These are phyloP conservation scores for Aspidapion aeneum DNA, from an alignment of 2,888 invertebrate genomes.

Conservation along the genomic window DNA sequence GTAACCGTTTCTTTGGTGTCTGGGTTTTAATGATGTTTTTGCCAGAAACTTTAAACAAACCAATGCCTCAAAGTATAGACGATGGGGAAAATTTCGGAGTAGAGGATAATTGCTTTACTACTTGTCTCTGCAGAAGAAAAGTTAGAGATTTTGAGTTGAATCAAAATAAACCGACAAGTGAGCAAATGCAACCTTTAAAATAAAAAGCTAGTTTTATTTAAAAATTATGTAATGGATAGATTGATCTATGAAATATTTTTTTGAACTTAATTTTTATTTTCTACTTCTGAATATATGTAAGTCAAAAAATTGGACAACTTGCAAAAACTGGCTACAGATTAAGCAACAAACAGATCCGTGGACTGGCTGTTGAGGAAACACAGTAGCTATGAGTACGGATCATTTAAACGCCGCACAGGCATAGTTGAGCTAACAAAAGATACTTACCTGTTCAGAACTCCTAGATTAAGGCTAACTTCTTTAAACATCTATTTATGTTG, in stretches of 20 bases:
- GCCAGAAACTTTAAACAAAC: slow-evolving; percentile 79
- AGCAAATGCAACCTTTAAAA: slow-evolving; percentile 60
- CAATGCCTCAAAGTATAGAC: slow-evolving; percentile 78
- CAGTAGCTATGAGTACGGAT: no score
- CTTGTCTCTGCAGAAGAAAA: slow-evolving; percentile 57
- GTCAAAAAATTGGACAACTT: no score
- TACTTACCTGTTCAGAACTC: slow-evolving; percentile 80
- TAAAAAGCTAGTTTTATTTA: no score
- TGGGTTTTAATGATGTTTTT: slow-evolving; percentile 71
- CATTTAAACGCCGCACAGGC: no score
- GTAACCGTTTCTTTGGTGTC: slow-evolving; percentile 67
- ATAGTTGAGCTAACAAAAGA: no score
- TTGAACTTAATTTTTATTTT: no score
- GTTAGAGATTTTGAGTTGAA: slow-evolving; percentile 19
- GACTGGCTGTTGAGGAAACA: no score
- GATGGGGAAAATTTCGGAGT: slow-evolving; percentile 82
- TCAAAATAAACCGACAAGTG: slow-evolving; percentile 33
- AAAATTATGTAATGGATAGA: no score
- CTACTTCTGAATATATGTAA: no score
- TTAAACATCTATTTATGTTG: slow-evolving; percentile 79
- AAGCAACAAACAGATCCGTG: no score
- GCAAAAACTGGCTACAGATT: no score
- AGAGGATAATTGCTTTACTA: slow-evolving; percentile 75
- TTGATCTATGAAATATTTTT: no score
- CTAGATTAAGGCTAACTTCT: slow-evolving; percentile 73